Evolutionary conservation across 2,888 invertebrate genomes (phyloP).

Genomic region (Latrodectus hesperus): DNA sequence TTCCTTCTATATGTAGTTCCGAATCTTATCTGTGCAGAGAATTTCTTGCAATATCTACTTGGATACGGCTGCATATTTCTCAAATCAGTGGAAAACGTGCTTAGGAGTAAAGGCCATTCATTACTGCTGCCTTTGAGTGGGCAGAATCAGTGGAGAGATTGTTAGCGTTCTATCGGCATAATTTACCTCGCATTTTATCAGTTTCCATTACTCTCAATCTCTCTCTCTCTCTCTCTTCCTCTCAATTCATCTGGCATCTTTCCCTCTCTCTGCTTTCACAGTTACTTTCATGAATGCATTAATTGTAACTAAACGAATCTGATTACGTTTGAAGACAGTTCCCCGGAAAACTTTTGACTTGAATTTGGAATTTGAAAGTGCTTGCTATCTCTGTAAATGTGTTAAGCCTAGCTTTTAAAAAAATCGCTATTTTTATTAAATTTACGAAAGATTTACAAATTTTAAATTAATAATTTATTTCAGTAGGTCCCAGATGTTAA

Average conservation of each 20-base stretch:
- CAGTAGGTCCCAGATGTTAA: no score
- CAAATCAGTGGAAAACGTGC: conserved; percentile 38
- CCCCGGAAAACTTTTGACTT: no score
- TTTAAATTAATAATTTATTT: no score
- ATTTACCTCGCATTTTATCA: conserved; percentile 50
- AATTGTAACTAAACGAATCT: no score
- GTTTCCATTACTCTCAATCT: conserved; percentile 56
- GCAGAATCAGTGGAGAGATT: conserved; percentile 41
- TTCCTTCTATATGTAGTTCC: background rate
- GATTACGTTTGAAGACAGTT: background rate
- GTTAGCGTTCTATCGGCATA: conserved; percentile 53
- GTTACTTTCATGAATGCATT: no score
- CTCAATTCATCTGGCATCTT: background rate
- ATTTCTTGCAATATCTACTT: background rate
- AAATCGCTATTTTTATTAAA: no score
- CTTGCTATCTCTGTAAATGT: no score
- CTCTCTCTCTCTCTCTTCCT: conserved; percentile 40
- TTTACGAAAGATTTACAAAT: no score
- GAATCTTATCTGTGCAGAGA: conserved; percentile 16
- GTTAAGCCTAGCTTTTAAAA: no score
- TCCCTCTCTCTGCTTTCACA: no score
- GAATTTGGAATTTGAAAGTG: no score
- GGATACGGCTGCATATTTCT: conserved; percentile 17
- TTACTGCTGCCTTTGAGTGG: conserved; percentile 20
- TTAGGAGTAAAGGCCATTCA: conserved; percentile 18